Conservation (phyloP, 2,797 vertebrate genomes). For the Phrynocephalus guinanensis region DNA sequence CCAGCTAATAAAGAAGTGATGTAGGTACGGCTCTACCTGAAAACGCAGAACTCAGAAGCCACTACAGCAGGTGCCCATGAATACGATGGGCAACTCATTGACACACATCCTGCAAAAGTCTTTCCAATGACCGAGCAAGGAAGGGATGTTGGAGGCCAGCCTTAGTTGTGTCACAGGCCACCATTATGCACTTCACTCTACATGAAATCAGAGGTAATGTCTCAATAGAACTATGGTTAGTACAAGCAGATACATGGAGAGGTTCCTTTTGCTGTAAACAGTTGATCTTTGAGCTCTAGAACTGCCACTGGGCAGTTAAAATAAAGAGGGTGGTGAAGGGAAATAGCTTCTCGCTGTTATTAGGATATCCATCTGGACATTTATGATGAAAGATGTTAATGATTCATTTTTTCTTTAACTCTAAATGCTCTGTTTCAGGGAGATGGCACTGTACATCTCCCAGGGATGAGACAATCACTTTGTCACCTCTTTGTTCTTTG, state of each 20-base stretch:
- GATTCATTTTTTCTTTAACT: neutral
- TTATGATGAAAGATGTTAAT: neutral
- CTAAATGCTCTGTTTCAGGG: fast-evolving
- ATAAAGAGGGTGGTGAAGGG: neutral
- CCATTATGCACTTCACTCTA: no score
- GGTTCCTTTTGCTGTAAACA: neutral
- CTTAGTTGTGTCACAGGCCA: no score
- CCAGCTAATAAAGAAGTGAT: no score
- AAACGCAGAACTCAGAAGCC: no score
- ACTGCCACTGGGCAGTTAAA: neutral
- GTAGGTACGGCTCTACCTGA: no score
- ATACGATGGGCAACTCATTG: no score
- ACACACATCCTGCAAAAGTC: no score
- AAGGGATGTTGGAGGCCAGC: no score
- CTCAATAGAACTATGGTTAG: no score
- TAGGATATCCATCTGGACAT: neutral
- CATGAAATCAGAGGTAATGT: no score
- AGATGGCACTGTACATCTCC: fast-evolving
- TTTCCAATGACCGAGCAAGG: no score
- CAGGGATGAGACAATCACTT: neutral
- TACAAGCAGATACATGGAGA: neutral
- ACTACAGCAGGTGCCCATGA: no score
- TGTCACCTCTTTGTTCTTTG: neutral
- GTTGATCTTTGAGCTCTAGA: neutral
- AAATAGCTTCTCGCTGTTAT: neutral